Evolutionary conservation across 2,113 vertebrate species (phyloP).

Genomic region (Tylochromis polylepis): DNA sequence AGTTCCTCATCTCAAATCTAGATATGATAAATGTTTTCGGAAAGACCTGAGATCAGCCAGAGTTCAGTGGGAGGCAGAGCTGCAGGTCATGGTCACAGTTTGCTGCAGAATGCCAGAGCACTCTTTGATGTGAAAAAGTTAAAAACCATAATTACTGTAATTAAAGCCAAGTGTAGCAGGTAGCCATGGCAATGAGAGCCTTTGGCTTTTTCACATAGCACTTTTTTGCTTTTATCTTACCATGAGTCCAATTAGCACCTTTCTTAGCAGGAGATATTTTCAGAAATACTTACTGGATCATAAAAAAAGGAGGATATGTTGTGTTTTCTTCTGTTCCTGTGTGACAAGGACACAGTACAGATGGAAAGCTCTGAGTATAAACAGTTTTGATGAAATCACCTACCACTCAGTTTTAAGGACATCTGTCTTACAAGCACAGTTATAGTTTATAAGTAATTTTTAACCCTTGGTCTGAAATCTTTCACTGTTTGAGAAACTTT

Average conservation of each 20-base stretch:
- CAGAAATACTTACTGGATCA: neutral
- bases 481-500: neutral
- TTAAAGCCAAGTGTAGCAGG: slow-evolving; percentile 33
- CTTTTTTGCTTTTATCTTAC: slow-evolving; percentile 13
- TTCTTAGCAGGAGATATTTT: slow-evolving; percentile 4
- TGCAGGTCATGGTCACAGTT: neutral
- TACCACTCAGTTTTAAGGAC: neutral
- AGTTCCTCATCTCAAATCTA: neutral
- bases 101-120: neutral
- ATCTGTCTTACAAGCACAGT: neutral
- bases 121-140: slow-evolving; percentile 18
- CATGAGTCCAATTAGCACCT: slow-evolving; percentile 41
- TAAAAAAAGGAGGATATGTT: neutral
- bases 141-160: slow-evolving; percentile 38
- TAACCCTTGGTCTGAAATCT: neutral
- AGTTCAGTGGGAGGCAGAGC: neutral
- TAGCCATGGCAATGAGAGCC: slow-evolving; percentile 43
- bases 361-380: neutral
- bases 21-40: neutral
- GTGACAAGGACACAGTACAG: neutral
- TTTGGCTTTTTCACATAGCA: neutral
- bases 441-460: neutral
- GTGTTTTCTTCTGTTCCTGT: neutral
- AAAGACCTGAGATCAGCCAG: neutral
- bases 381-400: neutral